Evolutionary conservation across 2,113 vertebrate genomes (phyloP), one percentile per base, ranked within the genome.

Genomic region (Larimichthys crocea): DNA sequence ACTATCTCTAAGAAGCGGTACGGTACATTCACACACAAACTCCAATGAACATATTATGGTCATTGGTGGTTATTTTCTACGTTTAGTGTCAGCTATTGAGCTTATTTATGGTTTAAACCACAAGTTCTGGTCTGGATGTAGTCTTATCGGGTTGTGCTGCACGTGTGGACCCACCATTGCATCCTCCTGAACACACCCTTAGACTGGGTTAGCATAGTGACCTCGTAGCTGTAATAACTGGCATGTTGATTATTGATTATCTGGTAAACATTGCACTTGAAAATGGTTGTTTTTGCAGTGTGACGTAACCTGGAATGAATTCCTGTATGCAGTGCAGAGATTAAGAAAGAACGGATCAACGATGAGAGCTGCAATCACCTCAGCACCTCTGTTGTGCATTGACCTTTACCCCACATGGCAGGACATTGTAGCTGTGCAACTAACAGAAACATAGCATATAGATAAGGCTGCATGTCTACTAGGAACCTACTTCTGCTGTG

Each of bases 251-350:
- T 29, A 40, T 55, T 60, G 50, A 24, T 71, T 61, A 60, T 80
- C 29, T 46, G n/a, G 60, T 74, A 67, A 65, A 79, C 89, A 82
- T 89, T 90, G 86, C 86, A 90, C 74, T 63, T 81, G 3, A 74
- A 29, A 68, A 22, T 59, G 12, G 24, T 19, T 42, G 29, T 17
- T 75, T 29, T 71, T 74, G 66, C 62, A 62, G 65, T 56, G 56
- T 57, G 56, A 79, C 42, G 10, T 31, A 26, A 66, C 42, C 60
- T 76, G 60, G 55, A 64, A 46, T 68, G 20, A 69, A 64, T 40
- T 0, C 8, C 35, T 40, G 35, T 2, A 16, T 70, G 61, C 14
- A 61, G 50, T 64, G 44, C 35, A 63, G 12, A 76, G 55, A 57
- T 42, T n/a, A 83, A 65, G 0, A 44, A 82, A 60, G 11, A 20